phyloP scores from a whole-genome alignment of 2,113 vertebrate genomes.

The Varanus komodoensis region DNA sequence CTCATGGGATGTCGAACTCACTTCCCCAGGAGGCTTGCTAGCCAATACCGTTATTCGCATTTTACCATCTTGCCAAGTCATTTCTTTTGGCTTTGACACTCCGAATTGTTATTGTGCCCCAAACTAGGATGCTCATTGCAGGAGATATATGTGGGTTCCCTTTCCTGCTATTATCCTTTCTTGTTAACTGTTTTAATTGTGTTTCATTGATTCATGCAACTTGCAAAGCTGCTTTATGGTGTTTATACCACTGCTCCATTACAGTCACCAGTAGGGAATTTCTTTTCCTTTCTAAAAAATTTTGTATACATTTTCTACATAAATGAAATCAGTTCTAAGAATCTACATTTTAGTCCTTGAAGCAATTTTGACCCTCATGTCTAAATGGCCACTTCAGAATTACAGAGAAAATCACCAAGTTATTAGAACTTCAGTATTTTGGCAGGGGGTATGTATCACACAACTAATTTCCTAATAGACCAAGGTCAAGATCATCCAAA shows the following conservation, averaged over 20 bases:
- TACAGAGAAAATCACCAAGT: not conserved
- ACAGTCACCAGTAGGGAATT: not conserved
- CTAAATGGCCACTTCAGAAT: not conserved
- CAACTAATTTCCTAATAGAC: not conserved
- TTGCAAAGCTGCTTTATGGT: not conserved
- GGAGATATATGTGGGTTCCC: not conserved
- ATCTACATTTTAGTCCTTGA: not conserved
- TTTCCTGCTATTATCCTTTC: not conserved
- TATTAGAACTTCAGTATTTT: not conserved
- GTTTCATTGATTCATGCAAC: not conserved
- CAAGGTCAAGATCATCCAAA: too few species aligned
- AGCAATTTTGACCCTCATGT: not conserved
- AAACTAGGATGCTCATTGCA: not conserved
- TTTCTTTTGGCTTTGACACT: not conserved
- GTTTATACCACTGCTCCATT: not conserved
- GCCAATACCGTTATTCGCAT: not conserved
- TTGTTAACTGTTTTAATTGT: not conserved
- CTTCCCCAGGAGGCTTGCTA: not conserved
- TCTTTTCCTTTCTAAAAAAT: not conserved
- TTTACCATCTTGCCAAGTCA: not conserved
- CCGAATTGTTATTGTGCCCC: not conserved
- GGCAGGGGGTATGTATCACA: too few species aligned
- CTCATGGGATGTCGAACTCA: not conserved
- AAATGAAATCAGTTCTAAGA: not conserved
- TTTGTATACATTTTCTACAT: not conserved